phyloP scores from a whole-genome alignment of 1,140 invertebrate genomes.

The Bombus superbus region DNA sequence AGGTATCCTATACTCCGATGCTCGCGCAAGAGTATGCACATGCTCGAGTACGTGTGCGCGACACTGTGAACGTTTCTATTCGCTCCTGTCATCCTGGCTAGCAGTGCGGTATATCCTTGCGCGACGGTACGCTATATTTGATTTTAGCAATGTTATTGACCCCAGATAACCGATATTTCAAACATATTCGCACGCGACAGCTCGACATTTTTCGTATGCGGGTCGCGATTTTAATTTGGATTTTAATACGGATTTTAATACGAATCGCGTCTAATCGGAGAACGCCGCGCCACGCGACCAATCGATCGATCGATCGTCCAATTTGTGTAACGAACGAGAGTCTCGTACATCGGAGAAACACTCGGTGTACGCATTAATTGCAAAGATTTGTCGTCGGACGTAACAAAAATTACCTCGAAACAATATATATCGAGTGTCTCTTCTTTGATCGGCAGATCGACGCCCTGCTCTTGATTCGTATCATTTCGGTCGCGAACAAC shows the following conservation, averaged over 20 bases:
- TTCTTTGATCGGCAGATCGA: background rate
- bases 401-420: slow-evolving; percentile 14
- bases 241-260: slow-evolving; percentile 8
- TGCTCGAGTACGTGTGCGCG: slow-evolving; percentile 15
- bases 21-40: slow-evolving; percentile 40
- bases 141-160: background rate
- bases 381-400: slow-evolving; percentile 35
- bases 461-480: background rate
- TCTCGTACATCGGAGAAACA: slow-evolving; percentile 24
- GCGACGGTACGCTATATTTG: background rate
- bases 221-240: slow-evolving; percentile 1
- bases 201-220: background rate
- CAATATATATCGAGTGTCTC: background rate
- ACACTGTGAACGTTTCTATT: slow-evolving; percentile 10
- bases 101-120: background rate
- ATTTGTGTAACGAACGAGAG: slow-evolving; percentile 53
- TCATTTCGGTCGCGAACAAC: background rate
- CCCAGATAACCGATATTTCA: too few species aligned
- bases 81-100: background rate
- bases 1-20: slow-evolving; percentile 43
- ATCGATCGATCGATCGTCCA: slow-evolving; percentile 32
- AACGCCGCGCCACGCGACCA: background rate
- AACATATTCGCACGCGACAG: background rate
- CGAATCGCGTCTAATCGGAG: slow-evolving; percentile 26
- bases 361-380: slow-evolving; percentile 20